Base-by-base conservation (phyloP, 2,888 invertebrate genomes). In the Ypsolopha sequella region DNA sequence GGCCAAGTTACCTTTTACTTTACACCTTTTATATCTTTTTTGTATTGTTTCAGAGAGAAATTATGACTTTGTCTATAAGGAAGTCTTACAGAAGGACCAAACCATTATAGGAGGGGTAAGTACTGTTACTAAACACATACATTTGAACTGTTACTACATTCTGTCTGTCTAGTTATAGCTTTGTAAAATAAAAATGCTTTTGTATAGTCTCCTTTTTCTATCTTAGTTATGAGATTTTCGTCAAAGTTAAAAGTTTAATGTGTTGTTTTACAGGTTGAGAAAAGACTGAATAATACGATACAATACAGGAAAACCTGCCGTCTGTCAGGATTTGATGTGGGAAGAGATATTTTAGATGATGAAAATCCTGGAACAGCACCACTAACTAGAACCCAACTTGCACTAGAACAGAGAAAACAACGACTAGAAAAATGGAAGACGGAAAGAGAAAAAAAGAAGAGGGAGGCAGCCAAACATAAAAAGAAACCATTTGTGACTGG, bases 391-490 rank as follows among this genome's bases (percentile, higher is more conserved):
- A 54, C 55, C 1, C 60, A 65, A 50, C 52, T 56, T 9, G 81
- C 80, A 55, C 54, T 64, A 1, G 73, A 77, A 24, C 67, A 75
- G 48, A 67, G 82, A 43, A 64, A 66, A 43, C 68, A 74, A 53
- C 79, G 79, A 54, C 58, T 86, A 1, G 73, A 77, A 52, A 80
- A 77, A 66, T 86, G 84, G 84, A 85, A 82, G 55, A 66, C 70
- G 48, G 80, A 82, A 36, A 86, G 77, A 52, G 75, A 75, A n/a
- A 76, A 74, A 52, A 68, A 70, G 51, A 82, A 77, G 54, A 75
- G 71, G 35, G 71, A 74, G 50, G 66, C 59, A 0, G 71, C 72
- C 0, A 52, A 64, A 2, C 61, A 69, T 3, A 85, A 80, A 53
- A 79, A 76, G 59, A 84, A 80, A 54, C 85, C 86, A 0, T 86